Base-by-base conservation (phyloP, 2,888 invertebrate genomes). In the Nebria salina region DNA sequence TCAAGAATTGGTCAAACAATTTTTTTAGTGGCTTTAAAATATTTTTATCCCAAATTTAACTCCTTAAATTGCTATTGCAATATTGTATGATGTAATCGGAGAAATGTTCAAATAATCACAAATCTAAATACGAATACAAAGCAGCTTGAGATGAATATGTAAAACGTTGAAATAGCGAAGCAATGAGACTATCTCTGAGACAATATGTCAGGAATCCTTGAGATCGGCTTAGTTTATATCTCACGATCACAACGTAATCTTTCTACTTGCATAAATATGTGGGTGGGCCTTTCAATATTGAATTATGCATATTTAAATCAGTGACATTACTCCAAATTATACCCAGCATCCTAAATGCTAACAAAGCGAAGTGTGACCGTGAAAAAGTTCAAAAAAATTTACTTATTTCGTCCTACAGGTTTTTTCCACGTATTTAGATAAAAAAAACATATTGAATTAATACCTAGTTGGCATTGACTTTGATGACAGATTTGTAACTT, bases 151-250 rank as follows among this genome's bases (percentile, higher is more conserved):
- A 2, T 54, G 54, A 54, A 54, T 54, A 54, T 54, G 54, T 54
- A 54, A 54, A 54, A 54, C 54, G 54, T 11, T 54, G 54, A 54
- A 54, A 54, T 54, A 54, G 54, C 54, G 13, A 54, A 54, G 54
- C 54, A 54, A 54, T 54, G 54, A 54, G 2, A 54, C 54, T 54
- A 54, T 54, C 54, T 54, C 54, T 54, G 54, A 54, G 54, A 54
- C 54, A 54, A 54, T 54, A 54, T 54, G 54, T 54, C 54, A 54
- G 54, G 13, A 54, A 54, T 54, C 54, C 54, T 54, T 54, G 54
- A 54, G 54, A 54, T 54, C 54, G 54, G 54, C 54, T 54, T 54
- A 54, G 54, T 54, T 54, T 54, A 54, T 54, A 54, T 54, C 54
- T 54, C 54, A 54, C 54, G 54, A 54, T 2, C 54, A 54, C 54